Evolutionary conservation across 2,113 vertebrate genomes (phyloP), one percentile per base, ranked within the genome.

Genomic region (Callipepla squamata): DNA sequence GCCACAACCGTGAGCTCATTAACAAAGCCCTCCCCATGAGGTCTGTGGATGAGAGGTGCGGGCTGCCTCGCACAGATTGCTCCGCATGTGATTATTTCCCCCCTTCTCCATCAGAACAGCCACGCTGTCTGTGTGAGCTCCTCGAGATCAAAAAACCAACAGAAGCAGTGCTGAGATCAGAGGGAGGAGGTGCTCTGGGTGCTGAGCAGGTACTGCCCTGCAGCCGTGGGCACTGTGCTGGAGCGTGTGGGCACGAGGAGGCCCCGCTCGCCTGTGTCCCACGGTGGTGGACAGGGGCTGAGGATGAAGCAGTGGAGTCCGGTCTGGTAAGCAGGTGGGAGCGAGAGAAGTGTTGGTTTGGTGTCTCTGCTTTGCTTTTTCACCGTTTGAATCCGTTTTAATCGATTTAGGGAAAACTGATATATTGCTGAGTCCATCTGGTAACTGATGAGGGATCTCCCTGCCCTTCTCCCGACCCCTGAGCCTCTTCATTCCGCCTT

Each of bases 241-340:
- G 50, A 51, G 50, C 15, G 13, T 26, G 25, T 53, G 51, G 26
- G 15, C 26, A 16, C 16, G 32, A 38, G 9, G 30, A 32, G 23
- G 18, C 36, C 23, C 21, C 4, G 10, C 2, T 19, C 16, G 13
- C 0, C 36, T 63, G 2, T 47, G n/a, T 19, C 0, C 0, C 22
- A 8, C 0, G 0, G 28, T 1, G 1, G 5, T 14, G n/a, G 10
- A 18, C n/a, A 22, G 38, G n/a, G 19, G 11, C 9, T 55, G 30
- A 53, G 26, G 32, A 26, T 21, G 8, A 22, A 36, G 9, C 10
- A n/a, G 20, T 0, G 9, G 80, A 30, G 32, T 25, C 18, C 16
- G 45, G 26, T 34, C 34, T 59, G 45, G 21, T 14, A 88, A 67
- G 40, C 61, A 67, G 15, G 0, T 61, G 13, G 6, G 3, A 3